Conservation (phyloP, 1,140 invertebrate genomes). For the Tetranychus cinnabarinus region DNA sequence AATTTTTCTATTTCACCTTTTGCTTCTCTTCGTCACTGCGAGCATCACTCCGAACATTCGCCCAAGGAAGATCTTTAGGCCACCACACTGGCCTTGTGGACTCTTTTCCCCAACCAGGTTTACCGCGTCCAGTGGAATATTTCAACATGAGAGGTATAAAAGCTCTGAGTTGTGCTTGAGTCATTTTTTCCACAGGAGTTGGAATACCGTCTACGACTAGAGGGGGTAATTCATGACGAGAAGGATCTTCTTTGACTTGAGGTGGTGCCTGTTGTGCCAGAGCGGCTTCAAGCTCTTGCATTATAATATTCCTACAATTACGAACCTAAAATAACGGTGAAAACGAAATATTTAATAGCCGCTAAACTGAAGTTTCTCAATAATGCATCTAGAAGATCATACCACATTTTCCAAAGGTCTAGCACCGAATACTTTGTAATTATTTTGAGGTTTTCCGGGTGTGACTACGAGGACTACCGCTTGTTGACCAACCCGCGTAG, state of each 20-base stretch:
- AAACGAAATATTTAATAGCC: not conserved
- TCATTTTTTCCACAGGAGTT: slow-evolving; percentile 96
- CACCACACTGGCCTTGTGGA: slow-evolving; percentile 87
- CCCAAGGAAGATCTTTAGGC: slow-evolving; percentile 90
- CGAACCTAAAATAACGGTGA: slow-evolving; percentile 30
- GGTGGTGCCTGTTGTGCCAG: slow-evolving; percentile 80
- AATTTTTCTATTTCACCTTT: slow-evolving; percentile 36
- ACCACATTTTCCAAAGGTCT: slow-evolving; percentile 88
- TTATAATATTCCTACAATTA: slow-evolving; percentile 63
- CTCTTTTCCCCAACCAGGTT: slow-evolving; percentile 89
- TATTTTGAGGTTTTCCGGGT: slow-evolving; percentile 82
- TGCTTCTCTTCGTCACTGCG: slow-evolving; percentile 86
- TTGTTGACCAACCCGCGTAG: slow-evolving; percentile 87
- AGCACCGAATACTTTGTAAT: slow-evolving; percentile 82
- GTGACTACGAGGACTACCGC: slow-evolving; percentile 84
- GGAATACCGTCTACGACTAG: slow-evolving; percentile 88
- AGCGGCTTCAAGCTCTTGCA: slow-evolving; percentile 78
- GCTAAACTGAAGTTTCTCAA: not conserved
- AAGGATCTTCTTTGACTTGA: slow-evolving; percentile 67
- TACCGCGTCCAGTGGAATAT: slow-evolving; percentile 83
- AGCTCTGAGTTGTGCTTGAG: slow-evolving; percentile 78
- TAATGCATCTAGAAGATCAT: slow-evolving; percentile 15
- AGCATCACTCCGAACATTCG: slow-evolving; percentile 90
- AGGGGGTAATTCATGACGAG: slow-evolving; percentile 77
- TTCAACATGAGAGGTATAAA: slow-evolving; percentile 96